A percentile compares a stretch with the other conserved stretches of the same genome.
Conservation (phyloP, 2,797 vertebrate genomes). For the Natrix natrix region DNA sequence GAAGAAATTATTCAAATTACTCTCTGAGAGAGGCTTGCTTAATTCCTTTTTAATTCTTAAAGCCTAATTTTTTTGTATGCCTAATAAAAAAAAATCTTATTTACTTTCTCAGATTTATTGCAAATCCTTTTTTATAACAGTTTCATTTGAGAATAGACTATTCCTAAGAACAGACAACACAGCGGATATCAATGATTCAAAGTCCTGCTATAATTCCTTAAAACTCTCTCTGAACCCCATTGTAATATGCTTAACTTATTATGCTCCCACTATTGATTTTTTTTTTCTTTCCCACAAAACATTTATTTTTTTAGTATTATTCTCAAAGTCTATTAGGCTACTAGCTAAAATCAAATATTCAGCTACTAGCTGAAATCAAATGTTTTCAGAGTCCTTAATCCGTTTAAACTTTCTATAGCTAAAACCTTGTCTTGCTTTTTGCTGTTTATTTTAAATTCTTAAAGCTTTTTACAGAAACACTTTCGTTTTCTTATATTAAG, state of each 20-base stretch:
- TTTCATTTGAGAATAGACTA: background rate
- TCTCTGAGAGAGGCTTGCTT: background rate
- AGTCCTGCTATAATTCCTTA: background rate
- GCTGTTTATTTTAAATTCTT: background rate
- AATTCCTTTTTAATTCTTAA: background rate
- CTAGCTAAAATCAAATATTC: background rate
- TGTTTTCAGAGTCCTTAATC: background rate
- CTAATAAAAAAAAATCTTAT: background rate
- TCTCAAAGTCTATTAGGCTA: background rate
- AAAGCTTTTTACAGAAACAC: background rate
- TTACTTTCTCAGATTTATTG: background rate
- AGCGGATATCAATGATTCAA: background rate
- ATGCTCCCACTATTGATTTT: background rate
- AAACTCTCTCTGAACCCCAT: background rate
- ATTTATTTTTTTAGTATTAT: background rate
- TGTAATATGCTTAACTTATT: background rate
- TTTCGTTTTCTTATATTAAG: background rate
- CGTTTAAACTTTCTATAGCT: background rate
- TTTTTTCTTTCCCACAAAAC: background rate
- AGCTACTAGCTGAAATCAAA: background rate
- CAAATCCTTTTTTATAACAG: background rate
- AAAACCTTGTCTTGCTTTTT: background rate
- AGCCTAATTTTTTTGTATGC: background rate
- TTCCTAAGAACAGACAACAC: background rate
- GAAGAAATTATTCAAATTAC: background rate